These are phyloP conservation scores for Plecotus auritus DNA, from an alignment of 2,113 vertebrate genomes.

Conservation along the genomic window DNA sequence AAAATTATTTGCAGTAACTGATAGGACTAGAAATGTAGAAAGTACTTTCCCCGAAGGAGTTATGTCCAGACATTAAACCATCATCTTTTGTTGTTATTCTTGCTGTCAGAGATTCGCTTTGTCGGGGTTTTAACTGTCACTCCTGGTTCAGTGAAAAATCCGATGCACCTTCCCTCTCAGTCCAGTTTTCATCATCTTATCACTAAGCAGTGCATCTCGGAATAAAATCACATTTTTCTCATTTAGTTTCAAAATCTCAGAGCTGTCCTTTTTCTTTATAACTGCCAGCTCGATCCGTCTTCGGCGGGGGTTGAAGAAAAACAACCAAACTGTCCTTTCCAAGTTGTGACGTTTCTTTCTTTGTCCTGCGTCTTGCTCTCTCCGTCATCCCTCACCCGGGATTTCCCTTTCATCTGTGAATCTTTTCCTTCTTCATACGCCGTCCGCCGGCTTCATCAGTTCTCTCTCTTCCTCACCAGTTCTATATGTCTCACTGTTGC, in stretches of 20 bases:
- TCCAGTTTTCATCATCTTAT: not conserved
- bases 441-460: not conserved
- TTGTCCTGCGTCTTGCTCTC: not conserved
- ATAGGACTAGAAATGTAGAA: not conserved
- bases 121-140: not conserved
- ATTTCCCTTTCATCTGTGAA: not conserved
- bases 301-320: not conserved
- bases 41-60: not conserved
- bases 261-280: not conserved
- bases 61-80: not conserved
- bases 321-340: not conserved
- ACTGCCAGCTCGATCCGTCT: not conserved
- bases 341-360: not conserved
- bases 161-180: not conserved
- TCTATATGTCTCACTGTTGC: not conserved
- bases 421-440: not conserved
- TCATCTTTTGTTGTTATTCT: not conserved
- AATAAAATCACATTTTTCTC: not conserved
- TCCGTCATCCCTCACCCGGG: not conserved
- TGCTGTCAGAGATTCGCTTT: not conserved
- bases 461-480: not conserved
- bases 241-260: not conserved
- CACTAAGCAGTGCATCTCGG: not conserved
- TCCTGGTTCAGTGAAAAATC: not conserved
- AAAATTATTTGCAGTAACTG: not conserved